Evolutionary conservation across 1,140 invertebrate genomes (phyloP).

Genomic region (Nebria ingens): DNA sequence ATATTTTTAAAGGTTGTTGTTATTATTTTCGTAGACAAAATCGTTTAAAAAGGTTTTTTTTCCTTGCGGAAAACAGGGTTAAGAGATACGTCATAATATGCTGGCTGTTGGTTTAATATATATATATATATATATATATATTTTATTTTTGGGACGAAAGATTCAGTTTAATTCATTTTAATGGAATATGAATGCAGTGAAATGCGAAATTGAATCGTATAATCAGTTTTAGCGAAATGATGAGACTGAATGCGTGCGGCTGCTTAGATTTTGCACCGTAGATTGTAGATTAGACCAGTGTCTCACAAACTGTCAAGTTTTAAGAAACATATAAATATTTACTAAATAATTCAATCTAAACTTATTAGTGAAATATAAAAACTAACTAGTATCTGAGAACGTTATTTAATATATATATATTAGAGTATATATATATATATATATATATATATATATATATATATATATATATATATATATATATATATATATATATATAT

Average conservation of each 20-base stretch:
- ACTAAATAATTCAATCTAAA: no score
- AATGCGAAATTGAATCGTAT: conserved; percentile 3
- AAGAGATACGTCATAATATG: no score
- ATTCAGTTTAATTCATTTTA: conserved; percentile 10
- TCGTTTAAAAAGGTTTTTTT: no score
- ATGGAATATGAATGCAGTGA: conserved; percentile 4
- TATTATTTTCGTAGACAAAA: no score
- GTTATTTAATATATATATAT: background rate
- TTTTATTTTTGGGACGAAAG: no score
- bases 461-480: background rate
- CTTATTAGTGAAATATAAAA: no score
- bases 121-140: no score
- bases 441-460: conserved; percentile 1
- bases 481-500: no score
- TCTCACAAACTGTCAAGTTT: background rate
- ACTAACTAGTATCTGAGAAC: background rate
- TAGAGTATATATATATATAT: background rate
- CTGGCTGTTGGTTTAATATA: no score
- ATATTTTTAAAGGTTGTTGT: no score
- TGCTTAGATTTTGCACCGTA: background rate
- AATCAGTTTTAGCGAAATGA: conserved; percentile 7
- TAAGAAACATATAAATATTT: no score
- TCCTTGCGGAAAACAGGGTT: no score
- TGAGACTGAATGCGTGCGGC: conserved; percentile 2
- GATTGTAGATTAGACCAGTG: conserved; percentile 1